A percentile compares a stretch with the other conserved stretches of the same genome.
phyloP scores from a whole-genome alignment of 2,888 invertebrate species.

The Cheilosia soror region DNA sequence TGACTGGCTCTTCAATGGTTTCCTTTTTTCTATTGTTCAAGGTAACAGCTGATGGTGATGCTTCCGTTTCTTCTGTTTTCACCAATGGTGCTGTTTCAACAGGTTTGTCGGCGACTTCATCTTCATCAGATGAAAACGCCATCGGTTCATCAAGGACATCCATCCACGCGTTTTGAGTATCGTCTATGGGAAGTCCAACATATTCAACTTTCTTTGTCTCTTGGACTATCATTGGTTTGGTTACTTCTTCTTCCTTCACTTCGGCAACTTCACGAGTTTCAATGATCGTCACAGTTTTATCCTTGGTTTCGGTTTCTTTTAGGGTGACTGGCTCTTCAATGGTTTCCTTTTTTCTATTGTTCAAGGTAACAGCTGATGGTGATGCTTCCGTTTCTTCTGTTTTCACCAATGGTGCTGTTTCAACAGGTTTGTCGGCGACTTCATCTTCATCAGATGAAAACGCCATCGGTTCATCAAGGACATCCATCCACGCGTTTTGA shows the following conservation, averaged over 20 bases:
- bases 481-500: slow-evolving; percentile 79
- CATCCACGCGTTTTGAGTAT: slow-evolving; percentile 80
- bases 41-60: background rate
- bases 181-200: slow-evolving; percentile 79
- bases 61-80: background rate
- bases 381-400: slow-evolving; percentile 45
- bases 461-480: slow-evolving; percentile 63
- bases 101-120: slow-evolving; percentile 39
- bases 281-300: background rate
- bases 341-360: background rate
- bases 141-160: slow-evolving; percentile 82
- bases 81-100: background rate
- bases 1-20: background rate
- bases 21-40: no score
- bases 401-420: background rate
- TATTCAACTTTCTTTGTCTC: slow-evolving; percentile 68
- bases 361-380: background rate
- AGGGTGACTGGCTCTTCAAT: background rate
- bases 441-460: slow-evolving; percentile 71
- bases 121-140: slow-evolving; percentile 81
- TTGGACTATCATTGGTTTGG: background rate
- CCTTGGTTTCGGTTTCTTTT: background rate
- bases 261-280: background rate
- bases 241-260: background rate
- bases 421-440: slow-evolving; percentile 34